These are phyloP conservation scores for Craseonycteris thonglongyai DNA, from an alignment of 2,113 vertebrate species.

Conservation along the genomic window DNA sequence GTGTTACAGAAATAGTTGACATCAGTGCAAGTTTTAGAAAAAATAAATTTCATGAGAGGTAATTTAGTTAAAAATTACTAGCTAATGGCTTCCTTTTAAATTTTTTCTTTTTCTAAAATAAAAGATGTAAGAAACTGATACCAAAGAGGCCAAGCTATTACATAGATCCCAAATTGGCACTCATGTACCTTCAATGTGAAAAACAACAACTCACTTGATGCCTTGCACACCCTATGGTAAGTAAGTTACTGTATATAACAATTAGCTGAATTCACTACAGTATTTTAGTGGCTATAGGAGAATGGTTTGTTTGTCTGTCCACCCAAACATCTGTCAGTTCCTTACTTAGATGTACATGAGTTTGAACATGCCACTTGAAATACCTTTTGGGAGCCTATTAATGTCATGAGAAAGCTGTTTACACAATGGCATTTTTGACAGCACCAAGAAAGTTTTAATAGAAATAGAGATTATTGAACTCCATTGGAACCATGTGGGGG, in stretches of 20 bases:
- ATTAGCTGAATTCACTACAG: fast-evolving
- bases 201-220: neutral
- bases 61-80: neutral
- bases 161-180: neutral
- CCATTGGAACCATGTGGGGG: neutral
- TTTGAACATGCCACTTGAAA: neutral
- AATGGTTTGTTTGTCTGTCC: neutral
- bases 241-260: no score
- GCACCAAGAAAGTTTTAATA: constrained; percentile 9
- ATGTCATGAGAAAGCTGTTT: neutral
- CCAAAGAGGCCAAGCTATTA: neutral
- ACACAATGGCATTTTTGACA: constrained; percentile 2
- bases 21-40: neutral
- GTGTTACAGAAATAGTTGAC: neutral
- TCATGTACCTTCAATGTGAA: neutral
- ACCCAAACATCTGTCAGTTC: neutral
- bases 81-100: neutral
- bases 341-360: neutral
- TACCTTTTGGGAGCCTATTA: neutral
- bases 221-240: neutral
- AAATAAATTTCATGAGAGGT: neutral
- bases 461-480: constrained; percentile 44
- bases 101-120: neutral
- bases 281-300: neutral
- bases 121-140: neutral